Percentiles rank a stretch among this genome's conserved stretches.
phyloP scores from a whole-genome alignment of 2,113 vertebrate species.

The Nipponia nippon region DNA sequence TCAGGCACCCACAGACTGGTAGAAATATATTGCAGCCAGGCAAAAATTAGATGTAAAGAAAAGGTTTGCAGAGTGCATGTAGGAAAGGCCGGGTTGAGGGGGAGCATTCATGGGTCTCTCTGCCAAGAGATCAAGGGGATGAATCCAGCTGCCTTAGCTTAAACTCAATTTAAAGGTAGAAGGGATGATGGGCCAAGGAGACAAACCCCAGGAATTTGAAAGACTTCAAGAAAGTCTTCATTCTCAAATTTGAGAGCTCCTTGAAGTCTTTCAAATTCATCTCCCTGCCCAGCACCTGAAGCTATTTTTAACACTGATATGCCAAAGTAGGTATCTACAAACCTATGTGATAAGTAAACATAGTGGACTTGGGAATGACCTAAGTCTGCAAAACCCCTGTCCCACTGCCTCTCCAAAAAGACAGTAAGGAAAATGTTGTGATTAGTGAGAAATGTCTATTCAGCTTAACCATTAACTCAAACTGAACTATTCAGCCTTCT shows the following conservation, averaged over 20 bases:
- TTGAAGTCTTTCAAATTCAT: background rate
- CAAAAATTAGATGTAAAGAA: background rate
- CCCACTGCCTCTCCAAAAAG: background rate
- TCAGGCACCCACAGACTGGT: background rate
- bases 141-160: background rate
- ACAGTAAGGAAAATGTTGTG: background rate
- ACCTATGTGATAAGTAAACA: background rate
- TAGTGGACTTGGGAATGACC: background rate
- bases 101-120: background rate
- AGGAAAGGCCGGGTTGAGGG: background rate
- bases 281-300: background rate
- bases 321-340: background rate
- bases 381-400: background rate
- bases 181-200: background rate
- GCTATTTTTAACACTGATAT: background rate
- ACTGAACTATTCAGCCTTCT: background rate
- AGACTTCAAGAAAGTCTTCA: too few relatives aligned
- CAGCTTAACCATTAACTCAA: constrained; percentile 9
- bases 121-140: background rate
- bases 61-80: background rate
- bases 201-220: background rate
- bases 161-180: background rate
- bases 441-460: background rate
- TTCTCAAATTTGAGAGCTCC: background rate
- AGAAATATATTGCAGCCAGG: background rate